Percentiles rank a stretch among this genome's conserved stretches.
Evolutionary conservation across 2,113 vertebrate species (phyloP).

Genomic region (Calidris pugnax): DNA sequence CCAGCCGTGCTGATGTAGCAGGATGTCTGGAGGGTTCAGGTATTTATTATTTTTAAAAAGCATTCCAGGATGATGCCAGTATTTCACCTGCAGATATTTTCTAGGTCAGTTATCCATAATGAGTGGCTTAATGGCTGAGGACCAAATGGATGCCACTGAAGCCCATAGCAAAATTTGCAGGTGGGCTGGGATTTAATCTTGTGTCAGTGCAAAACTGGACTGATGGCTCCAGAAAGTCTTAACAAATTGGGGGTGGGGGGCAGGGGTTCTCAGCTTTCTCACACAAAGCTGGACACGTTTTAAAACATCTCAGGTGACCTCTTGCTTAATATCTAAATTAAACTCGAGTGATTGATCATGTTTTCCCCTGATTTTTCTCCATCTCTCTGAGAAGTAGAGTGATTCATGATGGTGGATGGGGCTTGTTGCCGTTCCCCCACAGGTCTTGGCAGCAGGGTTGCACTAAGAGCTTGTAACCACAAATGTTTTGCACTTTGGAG

Average conservation of each 20-base stretch:
- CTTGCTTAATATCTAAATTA: not conserved
- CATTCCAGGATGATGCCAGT: not conserved
- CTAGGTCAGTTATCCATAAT: not conserved
- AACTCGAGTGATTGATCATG: not conserved
- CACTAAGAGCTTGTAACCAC: not conserved
- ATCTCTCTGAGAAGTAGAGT: not conserved
- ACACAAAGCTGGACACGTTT: not conserved
- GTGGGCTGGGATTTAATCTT: not conserved
- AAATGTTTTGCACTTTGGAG: not conserved
- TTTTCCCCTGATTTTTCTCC: not conserved
- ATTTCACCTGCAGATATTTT: not conserved
- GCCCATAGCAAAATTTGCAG: not conserved
- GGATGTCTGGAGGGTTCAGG: not conserved
- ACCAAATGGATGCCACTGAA: not conserved
- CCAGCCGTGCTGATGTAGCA: not conserved
- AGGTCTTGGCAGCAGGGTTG: not conserved
- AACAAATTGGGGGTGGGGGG: rapidly evolving
- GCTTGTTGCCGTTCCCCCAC: rapidly evolving
- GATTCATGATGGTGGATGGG: not conserved
- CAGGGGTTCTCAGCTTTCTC: not conserved
- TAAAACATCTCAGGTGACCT: not conserved
- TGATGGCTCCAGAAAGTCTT: not conserved
- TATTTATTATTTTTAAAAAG: too few species aligned
- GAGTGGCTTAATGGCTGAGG: not conserved
- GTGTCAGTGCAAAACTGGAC: not conserved